Evolutionary conservation across 2,113 vertebrate species (phyloP).

Genomic region (Progne subis): DNA sequence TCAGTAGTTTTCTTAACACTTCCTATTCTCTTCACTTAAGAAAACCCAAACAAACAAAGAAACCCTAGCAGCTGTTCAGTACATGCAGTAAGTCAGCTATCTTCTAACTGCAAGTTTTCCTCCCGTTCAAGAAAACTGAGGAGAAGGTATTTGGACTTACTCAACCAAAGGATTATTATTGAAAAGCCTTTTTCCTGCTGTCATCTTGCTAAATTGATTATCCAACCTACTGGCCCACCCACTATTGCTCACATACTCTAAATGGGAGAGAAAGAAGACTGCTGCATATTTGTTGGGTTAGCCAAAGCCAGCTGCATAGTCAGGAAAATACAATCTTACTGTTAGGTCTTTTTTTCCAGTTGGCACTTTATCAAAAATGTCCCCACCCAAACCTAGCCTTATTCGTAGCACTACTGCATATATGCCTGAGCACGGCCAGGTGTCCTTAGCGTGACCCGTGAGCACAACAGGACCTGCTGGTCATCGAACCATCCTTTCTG

Average conservation of each 20-base stretch:
- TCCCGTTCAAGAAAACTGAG: neutral
- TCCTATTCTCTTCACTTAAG: neutral
- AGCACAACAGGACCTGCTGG: neutral
- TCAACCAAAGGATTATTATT: neutral
- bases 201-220: neutral
- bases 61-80: neutral
- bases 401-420: neutral
- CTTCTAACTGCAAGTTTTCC: neutral
- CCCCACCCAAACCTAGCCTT: constrained; percentile 26
- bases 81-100: neutral
- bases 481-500: fast-evolving
- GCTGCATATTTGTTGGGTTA: neutral
- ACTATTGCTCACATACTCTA: fast-evolving
- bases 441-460: neutral
- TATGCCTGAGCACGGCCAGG: neutral
- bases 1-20: neutral
- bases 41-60: neutral
- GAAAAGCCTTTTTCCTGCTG: neutral
- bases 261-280: neutral
- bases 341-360: neutral
- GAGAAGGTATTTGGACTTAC: neutral
- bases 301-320: neutral
- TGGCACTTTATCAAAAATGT: constrained; percentile 29
- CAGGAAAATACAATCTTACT: neutral
- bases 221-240: neutral